Evolutionary conservation across 2,888 invertebrate species (phyloP).

Genomic region (Stramonita haemastoma): DNA sequence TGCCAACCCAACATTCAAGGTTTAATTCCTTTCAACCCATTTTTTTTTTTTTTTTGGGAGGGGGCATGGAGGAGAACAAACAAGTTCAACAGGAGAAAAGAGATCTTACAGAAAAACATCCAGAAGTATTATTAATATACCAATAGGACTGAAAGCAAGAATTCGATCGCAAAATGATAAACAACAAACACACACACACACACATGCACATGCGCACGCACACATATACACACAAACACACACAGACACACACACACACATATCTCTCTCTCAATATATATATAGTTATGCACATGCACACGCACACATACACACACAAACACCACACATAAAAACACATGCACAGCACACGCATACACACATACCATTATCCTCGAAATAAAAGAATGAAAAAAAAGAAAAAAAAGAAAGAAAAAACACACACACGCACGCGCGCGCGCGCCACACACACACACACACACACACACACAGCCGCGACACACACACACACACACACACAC

Average conservation of each 20-base stretch:
- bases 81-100: background rate
- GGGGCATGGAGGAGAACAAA: no score
- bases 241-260: background rate
- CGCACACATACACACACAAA: no score
- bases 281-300: no score
- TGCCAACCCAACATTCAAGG: slow-evolving; percentile 29
- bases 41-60: no score
- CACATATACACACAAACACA: background rate
- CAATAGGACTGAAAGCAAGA: background rate
- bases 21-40: no score
- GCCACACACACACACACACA: no score
- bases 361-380: background rate
- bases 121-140: background rate
- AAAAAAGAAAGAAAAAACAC: background rate
- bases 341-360: no score
- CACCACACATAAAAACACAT: no score
- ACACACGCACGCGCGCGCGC: background rate
- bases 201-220: background rate
- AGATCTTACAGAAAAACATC: background rate
- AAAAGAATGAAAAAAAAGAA: background rate
- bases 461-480: no score
- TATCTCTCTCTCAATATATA: no score
- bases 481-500: no score
- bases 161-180: background rate
- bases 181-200: background rate